phyloP scores from a whole-genome alignment of 2,113 vertebrate genomes.

The Artemisiospiza belli region DNA sequence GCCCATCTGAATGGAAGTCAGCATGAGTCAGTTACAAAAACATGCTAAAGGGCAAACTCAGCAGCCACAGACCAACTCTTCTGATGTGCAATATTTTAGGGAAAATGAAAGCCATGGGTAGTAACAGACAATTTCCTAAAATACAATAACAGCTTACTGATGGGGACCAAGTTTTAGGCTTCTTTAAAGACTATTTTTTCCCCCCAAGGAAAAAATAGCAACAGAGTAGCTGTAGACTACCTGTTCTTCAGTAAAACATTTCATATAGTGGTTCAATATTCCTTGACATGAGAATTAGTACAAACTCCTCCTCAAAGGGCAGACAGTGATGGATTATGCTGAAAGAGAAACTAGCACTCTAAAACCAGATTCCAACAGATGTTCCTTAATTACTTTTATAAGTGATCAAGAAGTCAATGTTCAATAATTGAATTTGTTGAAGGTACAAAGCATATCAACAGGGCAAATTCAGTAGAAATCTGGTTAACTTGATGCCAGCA shows the following conservation, averaged over 20 bases:
- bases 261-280: not conserved
- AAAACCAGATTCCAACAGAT: not conserved
- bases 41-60: not conserved
- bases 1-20: not conserved
- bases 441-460: not conserved
- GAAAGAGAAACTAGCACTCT: not conserved
- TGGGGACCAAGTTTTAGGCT: not conserved
- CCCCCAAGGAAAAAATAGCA: not conserved
- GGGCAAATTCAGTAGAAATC: not conserved
- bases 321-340: not conserved
- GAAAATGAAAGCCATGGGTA: not conserved
- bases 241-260: not conserved
- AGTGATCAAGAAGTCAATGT: not conserved
- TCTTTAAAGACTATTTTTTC: not conserved
- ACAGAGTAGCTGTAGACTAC: not conserved
- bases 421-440: not conserved
- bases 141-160: not conserved
- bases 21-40: not conserved
- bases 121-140: not conserved
- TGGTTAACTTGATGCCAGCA: not conserved
- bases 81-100: not conserved
- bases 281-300: not conserved
- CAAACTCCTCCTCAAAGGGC: not conserved
- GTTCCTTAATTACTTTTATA: not conserved
- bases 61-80: not conserved